These are phyloP conservation scores for Sitobion miscanthi DNA, from an alignment of 1,140 invertebrate genomes.

Conservation along the genomic window DNA sequence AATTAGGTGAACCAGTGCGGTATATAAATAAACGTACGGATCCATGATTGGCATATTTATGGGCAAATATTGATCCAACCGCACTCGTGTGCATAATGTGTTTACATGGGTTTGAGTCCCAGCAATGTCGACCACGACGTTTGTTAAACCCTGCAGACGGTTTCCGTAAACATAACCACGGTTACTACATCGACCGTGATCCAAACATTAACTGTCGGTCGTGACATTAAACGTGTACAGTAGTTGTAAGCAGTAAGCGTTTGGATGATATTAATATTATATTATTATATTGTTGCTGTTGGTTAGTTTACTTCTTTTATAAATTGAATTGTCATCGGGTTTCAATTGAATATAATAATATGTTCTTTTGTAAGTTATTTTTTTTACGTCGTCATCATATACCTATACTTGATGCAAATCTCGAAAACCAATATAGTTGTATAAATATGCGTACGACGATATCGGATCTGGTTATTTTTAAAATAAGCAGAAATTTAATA, in stretches of 20 bases:
- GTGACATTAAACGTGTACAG: background rate
- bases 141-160: background rate
- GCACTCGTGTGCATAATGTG: background rate
- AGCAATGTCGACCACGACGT: background rate
- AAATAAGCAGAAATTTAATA: constrained; percentile 16
- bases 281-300: background rate
- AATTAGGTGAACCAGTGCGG: background rate
- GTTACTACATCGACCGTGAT: background rate
- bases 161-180: background rate
- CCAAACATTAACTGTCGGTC: too few species aligned
- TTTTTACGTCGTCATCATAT: background rate
- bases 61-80: background rate
- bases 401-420: background rate
- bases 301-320: background rate
- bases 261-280: background rate
- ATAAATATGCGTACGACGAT: background rate
- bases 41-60: background rate
- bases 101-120: background rate
- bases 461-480: background rate
- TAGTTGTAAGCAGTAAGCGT: background rate
- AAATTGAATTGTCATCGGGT: background rate
- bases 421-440: background rate
- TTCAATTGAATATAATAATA: constrained; percentile 4
- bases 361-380: background rate
- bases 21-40: background rate